These are phyloP conservation scores for Paraescarpia echinospica DNA, from an alignment of 1,140 invertebrate genomes.

Conservation along the genomic window DNA sequence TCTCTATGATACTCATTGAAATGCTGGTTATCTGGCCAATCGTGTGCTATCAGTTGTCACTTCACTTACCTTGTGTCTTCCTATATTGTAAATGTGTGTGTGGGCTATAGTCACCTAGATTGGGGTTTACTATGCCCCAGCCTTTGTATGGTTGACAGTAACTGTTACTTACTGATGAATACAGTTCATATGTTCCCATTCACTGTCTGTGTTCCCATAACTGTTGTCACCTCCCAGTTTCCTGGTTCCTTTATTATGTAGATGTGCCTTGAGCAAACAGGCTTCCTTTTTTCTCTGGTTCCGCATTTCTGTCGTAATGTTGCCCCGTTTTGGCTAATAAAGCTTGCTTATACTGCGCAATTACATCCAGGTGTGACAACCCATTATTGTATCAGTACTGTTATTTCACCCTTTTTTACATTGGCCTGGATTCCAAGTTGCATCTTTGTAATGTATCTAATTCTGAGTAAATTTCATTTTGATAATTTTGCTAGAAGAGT, in stretches of 20 bases:
- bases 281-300: not conserved
- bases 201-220: too few species aligned
- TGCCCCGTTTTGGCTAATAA: too few species aligned
- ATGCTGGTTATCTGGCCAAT: not conserved
- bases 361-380: not conserved
- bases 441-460: too few species aligned
- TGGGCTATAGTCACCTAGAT: not conserved
- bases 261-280: too few species aligned
- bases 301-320: not conserved
- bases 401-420: not conserved
- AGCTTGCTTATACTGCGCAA: too few species aligned
- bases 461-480: too few species aligned
- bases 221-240: too few species aligned
- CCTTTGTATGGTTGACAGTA: not conserved
- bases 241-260: too few species aligned
- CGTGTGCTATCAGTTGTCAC: not conserved
- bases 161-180: too few species aligned
- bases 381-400: not conserved
- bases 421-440: not conserved
- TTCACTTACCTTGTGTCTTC: not conserved
- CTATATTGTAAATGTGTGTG: not conserved
- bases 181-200: too few species aligned
- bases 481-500: too few species aligned
- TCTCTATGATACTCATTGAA: not conserved
- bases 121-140: not conserved